Conservation (phyloP, 2,113 vertebrate genomes). For the Antechinus flavipes region DNA sequence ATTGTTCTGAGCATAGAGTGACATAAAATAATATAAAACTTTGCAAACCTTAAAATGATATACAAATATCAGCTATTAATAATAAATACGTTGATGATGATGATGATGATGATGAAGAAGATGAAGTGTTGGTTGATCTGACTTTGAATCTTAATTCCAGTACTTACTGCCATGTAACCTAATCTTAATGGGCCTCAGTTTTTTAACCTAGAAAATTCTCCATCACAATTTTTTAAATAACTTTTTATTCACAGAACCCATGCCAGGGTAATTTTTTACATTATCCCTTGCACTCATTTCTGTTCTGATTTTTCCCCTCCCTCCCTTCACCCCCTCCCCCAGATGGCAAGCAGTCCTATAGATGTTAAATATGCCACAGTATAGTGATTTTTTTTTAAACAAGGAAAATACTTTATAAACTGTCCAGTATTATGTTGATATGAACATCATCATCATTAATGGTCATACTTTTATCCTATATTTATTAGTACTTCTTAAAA, state of each 20-base stretch:
- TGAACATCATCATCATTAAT: not conserved
- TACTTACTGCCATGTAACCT: not conserved
- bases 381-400: not conserved
- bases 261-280: no score
- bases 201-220: not conserved
- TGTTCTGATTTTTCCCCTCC: no score
- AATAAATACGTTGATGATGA: not conserved
- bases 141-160: not conserved
- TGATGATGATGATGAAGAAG: not conserved
- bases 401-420: not conserved
- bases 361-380: no score
- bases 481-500: constrained; percentile 13
- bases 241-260: no score
- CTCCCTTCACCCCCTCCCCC: no score
- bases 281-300: no score
- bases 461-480: not conserved
- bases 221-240: not conserved
- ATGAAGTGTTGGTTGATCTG: not conserved
- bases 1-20: not conserved
- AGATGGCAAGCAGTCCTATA: no score
- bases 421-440: not conserved
- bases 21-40: not conserved
- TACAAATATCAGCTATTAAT: not conserved
- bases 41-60: not conserved
- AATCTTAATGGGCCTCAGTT: not conserved